A percentile compares a stretch with the other conserved stretches of the same genome.
phyloP scores from a whole-genome alignment of 2,113 vertebrate genomes.

The Physeter macrocephalus region DNA sequence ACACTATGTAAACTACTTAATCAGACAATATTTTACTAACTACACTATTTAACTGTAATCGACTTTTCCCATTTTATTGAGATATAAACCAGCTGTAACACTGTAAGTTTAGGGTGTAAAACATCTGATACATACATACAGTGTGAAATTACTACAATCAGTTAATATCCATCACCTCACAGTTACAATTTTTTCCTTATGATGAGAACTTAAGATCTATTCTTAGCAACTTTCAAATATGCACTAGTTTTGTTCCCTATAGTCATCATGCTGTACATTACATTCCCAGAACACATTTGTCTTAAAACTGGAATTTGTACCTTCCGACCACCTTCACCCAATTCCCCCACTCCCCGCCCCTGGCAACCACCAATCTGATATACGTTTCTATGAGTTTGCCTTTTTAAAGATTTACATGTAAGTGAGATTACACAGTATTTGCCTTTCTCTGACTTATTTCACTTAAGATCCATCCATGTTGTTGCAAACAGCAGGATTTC shows the following conservation, averaged over 20 bases:
- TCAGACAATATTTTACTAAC: not conserved
- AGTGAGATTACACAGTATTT: not conserved
- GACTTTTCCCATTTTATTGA: not conserved
- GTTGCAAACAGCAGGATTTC: not conserved
- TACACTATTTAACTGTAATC: not conserved
- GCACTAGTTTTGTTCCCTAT: not conserved
- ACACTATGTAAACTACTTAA: not conserved
- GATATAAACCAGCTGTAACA: not conserved
- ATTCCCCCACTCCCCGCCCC: not conserved
- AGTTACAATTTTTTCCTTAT: not conserved
- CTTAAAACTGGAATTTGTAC: not conserved
- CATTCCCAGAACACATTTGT: not conserved
- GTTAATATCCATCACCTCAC: not conserved
- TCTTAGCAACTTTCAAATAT: not conserved
- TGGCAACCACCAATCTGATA: not conserved
- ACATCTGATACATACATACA: not conserved
- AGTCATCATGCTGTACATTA: not conserved
- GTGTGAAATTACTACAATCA: not conserved
- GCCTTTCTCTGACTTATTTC: not conserved
- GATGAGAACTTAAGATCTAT: not conserved
- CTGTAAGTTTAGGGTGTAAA: not conserved
- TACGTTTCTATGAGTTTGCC: not conserved
- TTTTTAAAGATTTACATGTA: not conserved
- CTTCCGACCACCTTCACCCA: not conserved
- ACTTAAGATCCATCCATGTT: not conserved